These are phyloP conservation scores for Macroglossus sobrinus DNA, from an alignment of 2,113 vertebrate species.

Conservation along the genomic window DNA sequence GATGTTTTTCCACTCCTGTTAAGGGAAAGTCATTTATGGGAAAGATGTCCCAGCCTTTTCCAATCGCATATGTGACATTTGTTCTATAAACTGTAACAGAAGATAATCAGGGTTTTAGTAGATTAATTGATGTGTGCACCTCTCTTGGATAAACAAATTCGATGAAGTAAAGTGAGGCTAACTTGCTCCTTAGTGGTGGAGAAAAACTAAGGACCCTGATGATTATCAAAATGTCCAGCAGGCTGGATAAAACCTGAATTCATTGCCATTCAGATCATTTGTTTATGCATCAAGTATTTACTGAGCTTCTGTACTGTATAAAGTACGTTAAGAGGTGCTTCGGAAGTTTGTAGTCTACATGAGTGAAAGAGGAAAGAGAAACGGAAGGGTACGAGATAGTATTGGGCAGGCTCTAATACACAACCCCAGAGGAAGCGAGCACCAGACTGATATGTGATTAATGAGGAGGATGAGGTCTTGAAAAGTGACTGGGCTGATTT, in stretches of 20 bases:
- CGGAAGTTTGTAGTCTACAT: neutral
- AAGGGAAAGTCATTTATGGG: neutral
- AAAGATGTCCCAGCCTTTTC: rapidly evolving
- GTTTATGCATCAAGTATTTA: neutral
- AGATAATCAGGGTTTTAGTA: neutral
- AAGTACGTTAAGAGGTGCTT: neutral
- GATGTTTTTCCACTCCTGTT: neutral
- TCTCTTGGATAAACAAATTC: neutral
- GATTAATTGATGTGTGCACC: neutral
- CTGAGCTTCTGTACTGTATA: neutral
- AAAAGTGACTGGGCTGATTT: neutral
- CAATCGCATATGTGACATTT: neutral
- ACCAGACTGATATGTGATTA: neutral
- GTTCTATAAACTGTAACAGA: neutral
- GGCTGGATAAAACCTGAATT: neutral
- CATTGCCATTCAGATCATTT: neutral
- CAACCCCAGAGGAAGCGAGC: neutral
- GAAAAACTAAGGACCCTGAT: neutral
- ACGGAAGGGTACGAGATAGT: too few species aligned
- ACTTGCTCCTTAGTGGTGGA: neutral
- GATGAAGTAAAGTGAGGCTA: neutral
- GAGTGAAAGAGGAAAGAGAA: neutral
- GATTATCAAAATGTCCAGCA: neutral
- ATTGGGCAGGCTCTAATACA: rapidly evolving
- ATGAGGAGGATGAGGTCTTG: neutral